These are phyloP conservation scores for Pachyrhynchus sulphureomaculatus DNA, from an alignment of 1,140 invertebrate species.

Conservation along the genomic window DNA sequence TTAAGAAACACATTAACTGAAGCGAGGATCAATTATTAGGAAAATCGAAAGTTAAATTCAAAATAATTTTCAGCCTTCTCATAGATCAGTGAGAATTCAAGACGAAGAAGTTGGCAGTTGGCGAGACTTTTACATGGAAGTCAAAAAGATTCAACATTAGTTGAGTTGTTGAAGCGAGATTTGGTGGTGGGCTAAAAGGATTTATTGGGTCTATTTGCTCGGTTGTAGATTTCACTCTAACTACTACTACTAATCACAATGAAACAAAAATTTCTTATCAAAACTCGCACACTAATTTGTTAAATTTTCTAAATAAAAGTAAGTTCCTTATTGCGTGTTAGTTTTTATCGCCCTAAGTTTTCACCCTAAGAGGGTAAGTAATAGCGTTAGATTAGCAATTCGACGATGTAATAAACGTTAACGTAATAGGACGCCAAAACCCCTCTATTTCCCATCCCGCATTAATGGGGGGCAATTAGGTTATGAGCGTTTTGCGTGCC, in stretches of 20 bases:
- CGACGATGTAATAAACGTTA: conserved; percentile 32
- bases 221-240: too few species aligned
- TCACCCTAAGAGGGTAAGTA: conserved; percentile 17
- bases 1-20: too few species aligned
- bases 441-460: conserved; percentile 6
- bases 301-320: conserved; percentile 2
- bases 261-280: neutral
- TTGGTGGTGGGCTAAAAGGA: too few species aligned
- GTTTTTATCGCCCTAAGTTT: neutral
- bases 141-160: too few species aligned
- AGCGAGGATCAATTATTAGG: too few species aligned
- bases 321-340: conserved; percentile 2
- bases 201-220: too few species aligned
- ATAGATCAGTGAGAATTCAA: too few species aligned
- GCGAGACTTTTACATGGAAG: too few species aligned
- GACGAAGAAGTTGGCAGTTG: too few species aligned
- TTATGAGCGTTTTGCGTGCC: conserved; percentile 34
- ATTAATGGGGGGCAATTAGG: conserved; percentile 32
- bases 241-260: neutral
- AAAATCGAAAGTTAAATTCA: too few species aligned
- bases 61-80: too few species aligned
- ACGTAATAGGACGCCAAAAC: conserved; percentile 18
- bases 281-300: conserved; percentile 7
- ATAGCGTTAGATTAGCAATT: conserved; percentile 36
- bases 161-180: too few species aligned